Conservation (phyloP, 2,113 vertebrate genomes). For the Aleadryas rufinucha region DNA sequence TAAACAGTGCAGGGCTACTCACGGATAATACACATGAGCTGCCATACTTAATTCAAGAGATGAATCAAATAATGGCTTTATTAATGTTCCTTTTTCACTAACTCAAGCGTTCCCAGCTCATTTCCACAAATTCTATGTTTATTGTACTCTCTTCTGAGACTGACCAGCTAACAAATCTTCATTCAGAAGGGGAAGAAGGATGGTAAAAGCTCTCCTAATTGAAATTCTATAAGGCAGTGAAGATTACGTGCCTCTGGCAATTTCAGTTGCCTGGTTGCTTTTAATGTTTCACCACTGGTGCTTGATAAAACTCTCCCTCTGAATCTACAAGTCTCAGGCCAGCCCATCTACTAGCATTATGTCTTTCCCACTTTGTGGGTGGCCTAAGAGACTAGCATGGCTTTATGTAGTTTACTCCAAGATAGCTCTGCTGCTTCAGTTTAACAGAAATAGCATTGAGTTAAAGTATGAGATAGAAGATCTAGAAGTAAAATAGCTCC, state of each 20-base stretch:
- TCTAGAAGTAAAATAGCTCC: background rate
- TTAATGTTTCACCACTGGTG: background rate
- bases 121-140: background rate
- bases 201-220: background rate
- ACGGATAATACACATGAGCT: background rate
- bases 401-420: background rate
- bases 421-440: background rate
- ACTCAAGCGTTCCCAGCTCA: background rate
- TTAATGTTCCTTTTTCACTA: background rate
- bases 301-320: conserved; percentile 1
- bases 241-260: background rate
- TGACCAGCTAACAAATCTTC: background rate
- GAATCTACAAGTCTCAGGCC: background rate
- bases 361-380: background rate
- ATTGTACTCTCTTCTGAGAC: background rate
- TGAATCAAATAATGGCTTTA: background rate
- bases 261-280: conserved; percentile 13
- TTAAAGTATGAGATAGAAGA: background rate
- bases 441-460: background rate
- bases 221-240: background rate
- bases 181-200: background rate
- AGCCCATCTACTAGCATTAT: background rate
- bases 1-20: background rate
- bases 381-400: background rate
- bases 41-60: background rate